phyloP scores from a whole-genome alignment of 2,113 vertebrate species.

The Apteryx mantelli region DNA sequence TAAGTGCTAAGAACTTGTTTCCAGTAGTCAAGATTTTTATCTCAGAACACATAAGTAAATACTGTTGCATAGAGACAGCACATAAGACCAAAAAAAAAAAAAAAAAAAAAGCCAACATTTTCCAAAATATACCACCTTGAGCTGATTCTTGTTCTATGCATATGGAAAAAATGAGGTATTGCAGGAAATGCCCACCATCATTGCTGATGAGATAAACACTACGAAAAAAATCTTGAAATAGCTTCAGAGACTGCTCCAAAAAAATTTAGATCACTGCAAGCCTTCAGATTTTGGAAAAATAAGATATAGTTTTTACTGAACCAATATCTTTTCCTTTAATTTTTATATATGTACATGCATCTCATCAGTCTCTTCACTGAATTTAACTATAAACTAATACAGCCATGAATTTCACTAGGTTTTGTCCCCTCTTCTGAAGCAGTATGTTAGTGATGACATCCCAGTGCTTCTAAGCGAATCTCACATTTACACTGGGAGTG shows the following conservation, averaged over 20 bases:
- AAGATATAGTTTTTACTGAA: not conserved
- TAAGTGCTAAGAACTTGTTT: not conserved
- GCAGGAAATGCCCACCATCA: not conserved
- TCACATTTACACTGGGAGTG: not conserved
- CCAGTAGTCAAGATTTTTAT: not conserved
- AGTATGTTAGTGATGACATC: not conserved
- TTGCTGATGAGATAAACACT: not conserved
- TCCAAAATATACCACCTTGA: not conserved
- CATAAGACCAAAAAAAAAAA: not conserved
- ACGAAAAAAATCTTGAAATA: not conserved
- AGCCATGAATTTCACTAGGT: not conserved
- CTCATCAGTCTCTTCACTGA: not conserved
- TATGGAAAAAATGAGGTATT: not conserved
- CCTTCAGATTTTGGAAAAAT: not conserved
- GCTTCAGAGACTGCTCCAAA: not conserved
- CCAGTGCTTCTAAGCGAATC: not conserved
- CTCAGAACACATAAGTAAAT: not conserved
- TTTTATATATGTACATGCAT: not conserved
- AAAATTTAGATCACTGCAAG: not conserved
- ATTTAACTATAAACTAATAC: not conserved
- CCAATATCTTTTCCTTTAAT: not conserved
- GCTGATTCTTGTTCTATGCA: not conserved
- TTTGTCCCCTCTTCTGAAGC: conserved; percentile 2
- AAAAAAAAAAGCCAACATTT: not conserved
- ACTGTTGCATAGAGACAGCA: not conserved